Conservation (phyloP, 2,797 vertebrate species). For the Columba guinea region DNA sequence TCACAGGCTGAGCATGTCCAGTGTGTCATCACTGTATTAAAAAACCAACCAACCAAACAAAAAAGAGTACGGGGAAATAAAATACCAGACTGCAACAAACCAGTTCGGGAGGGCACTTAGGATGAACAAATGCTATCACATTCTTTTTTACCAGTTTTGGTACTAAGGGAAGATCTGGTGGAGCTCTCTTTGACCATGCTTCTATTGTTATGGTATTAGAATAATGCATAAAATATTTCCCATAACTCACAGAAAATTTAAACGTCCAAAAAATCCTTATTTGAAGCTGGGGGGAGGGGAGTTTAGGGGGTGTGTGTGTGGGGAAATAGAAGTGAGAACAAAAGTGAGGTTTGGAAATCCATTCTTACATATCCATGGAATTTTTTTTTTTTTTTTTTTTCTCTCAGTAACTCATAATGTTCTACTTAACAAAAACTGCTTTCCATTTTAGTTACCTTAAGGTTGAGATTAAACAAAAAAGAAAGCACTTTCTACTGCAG, state of each 20-base stretch:
- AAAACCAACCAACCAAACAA: neutral
- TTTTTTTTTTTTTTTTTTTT: neutral
- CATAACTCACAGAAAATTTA: neutral
- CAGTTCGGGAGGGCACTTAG: neutral
- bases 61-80: neutral
- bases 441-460: neutral
- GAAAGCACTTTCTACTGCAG: neutral
- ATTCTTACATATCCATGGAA: neutral
- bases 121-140: neutral
- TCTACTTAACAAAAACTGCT: neutral
- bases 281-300: neutral
- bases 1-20: neutral
- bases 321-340: neutral
- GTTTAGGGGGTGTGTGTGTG: too few relatives aligned
- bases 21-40: neutral
- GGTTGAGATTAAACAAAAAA: neutral
- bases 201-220: neutral
- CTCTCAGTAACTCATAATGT: neutral
- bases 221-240: neutral
- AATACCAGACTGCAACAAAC: neutral
- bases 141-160: neutral
- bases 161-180: neutral
- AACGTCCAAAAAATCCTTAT: neutral
- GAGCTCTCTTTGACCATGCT: neutral
- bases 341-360: neutral